A percentile compares a stretch with the other conserved stretches of the same genome.
Conservation (phyloP, 2,888 invertebrate species). For the Ashinkailepas kermadecensis region DNA sequence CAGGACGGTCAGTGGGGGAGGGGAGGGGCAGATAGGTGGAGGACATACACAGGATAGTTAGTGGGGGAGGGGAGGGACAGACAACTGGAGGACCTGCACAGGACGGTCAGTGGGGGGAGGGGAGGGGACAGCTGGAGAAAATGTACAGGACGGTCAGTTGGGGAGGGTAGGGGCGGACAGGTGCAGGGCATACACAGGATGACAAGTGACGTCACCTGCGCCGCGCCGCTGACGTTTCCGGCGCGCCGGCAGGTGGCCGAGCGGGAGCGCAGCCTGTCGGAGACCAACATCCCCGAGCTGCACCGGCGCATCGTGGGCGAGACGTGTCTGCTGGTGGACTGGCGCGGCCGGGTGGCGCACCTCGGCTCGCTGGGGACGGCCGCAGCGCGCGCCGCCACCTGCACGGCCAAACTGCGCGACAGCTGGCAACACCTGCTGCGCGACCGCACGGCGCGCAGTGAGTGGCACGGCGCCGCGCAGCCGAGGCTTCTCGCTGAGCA, state of each 20-base stretch:
- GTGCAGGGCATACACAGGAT: too few relatives aligned
- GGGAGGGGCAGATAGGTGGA: too few relatives aligned
- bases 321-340: slow-evolving; percentile 51
- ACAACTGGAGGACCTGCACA: too few relatives aligned
- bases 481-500: too few relatives aligned
- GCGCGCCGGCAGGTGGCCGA: neutral
- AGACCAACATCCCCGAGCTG: slow-evolving; percentile 50
- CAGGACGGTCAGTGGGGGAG: neutral
- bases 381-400: slow-evolving; percentile 52
- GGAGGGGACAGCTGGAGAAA: too few relatives aligned
- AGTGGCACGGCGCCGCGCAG: slow-evolving; percentile 8
- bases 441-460: slow-evolving; percentile 72
- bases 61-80: too few relatives aligned
- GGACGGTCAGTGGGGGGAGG: too few relatives aligned
- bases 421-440: slow-evolving; percentile 87
- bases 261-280: slow-evolving; percentile 10
- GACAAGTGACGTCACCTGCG: neutral
- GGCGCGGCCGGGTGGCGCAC: slow-evolving; percentile 55
- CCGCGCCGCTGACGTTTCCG: neutral
- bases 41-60: too few relatives aligned
- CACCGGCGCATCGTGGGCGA: slow-evolving; percentile 55
- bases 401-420: slow-evolving; percentile 66
- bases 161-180: too few relatives aligned
- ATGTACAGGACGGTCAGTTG: too few relatives aligned
- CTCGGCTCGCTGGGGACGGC: slow-evolving; percentile 40